Base-by-base conservation (phyloP, 2,797 vertebrate species). In the Labroides dimidiatus region DNA sequence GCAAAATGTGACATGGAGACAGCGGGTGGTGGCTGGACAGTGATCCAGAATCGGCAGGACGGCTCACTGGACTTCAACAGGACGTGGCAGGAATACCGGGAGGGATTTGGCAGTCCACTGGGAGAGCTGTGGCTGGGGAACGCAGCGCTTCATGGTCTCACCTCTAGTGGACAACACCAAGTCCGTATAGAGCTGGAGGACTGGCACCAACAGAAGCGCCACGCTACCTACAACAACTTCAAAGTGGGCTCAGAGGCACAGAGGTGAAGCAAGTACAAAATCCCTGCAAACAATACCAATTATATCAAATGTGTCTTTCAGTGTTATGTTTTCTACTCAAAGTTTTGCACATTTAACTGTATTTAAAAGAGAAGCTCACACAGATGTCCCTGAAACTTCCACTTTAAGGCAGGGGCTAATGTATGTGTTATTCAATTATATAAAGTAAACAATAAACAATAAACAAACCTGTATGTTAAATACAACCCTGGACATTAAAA, bases 1-100 rank as follows among this genome's bases (percentile, higher is more conserved):
- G 94, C 93, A 71, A 87, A 92, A 78, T 96, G 95, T 87, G 94
- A 95, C 90, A 96, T 95, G 95, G 90, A 92, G 75, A 94, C 90
- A 1, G 90, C 88, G 1, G 93, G 94, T 2, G 95, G 95, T 0
- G 94, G 95, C 0, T 96, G 95, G 94, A 96, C 94, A 0, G 90
- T 95, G 69, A 90, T 95, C 78, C 95, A 95, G 89, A 88, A 75
- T 37, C 88, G 93, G 8, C 88, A 87, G 72, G 93, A 95, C 23
- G 95, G 95, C 68, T 83, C 89, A 2, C 52, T 92, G 75, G 91
- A 94, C 77, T 96, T 96, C 83, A 95, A 95, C 89, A 84, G 91
- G 68, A 95, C 93, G 5, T 96, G 94, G 94, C 89, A 91, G 52
- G 94, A 95, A 72, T 95, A 95, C 84, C 81, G 80, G 14, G 92